Percentiles rank a stretch among this genome's conserved stretches.
phyloP scores from a whole-genome alignment of 1,140 invertebrate genomes.

The Colletes gigas region DNA sequence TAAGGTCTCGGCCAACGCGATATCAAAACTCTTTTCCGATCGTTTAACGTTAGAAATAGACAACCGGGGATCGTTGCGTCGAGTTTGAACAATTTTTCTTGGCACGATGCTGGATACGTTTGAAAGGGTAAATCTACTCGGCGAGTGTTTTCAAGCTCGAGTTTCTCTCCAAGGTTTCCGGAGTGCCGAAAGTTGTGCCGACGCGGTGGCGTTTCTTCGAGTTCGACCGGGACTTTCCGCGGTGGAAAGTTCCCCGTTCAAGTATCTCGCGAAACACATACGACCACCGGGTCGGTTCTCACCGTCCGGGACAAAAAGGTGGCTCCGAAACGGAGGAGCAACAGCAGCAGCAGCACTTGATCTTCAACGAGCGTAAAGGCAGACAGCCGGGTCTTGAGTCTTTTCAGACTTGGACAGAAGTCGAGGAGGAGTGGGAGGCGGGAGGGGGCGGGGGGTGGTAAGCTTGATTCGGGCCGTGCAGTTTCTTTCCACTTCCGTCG shows the following conservation, averaged over 20 bases:
- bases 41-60: no score
- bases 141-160: no score
- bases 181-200: no score
- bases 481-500: conserved; percentile 30
- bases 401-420: conserved; percentile 35
- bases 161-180: no score
- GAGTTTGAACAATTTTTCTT: no score
- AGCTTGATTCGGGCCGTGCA: conserved; percentile 5
- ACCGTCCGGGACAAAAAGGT: conserved; percentile 7
- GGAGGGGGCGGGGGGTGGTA: no score
- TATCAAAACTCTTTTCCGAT: no score
- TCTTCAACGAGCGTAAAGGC: conserved; percentile 36
- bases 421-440: background rate
- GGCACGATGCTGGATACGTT: no score
- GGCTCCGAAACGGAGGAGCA: conserved; percentile 22
- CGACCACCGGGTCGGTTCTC: no score
- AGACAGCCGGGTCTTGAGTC: background rate
- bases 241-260: background rate
- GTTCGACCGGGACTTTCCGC: background rate
- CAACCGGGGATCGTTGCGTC: no score
- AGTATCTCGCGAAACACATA: background rate
- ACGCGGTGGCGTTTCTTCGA: background rate
- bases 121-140: no score
- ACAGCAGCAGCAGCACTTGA: conserved; percentile 28
- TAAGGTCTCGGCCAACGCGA: conserved; percentile 63